Evolutionary conservation across 2,888 invertebrate genomes (phyloP).

Genomic region (Xanthorhoe designata): DNA sequence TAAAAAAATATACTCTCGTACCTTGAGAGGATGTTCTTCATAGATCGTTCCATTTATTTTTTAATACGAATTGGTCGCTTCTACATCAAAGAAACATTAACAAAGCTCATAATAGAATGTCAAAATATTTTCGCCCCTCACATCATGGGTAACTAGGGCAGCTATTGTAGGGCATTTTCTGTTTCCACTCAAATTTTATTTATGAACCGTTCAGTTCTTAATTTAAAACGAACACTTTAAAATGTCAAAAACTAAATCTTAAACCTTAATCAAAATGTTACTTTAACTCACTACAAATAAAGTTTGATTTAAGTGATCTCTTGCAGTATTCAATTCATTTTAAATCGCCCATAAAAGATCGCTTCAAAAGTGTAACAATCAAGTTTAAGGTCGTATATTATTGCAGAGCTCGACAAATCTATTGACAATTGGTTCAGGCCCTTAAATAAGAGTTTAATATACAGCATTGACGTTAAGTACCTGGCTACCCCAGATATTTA

Average conservation of each 20-base stretch:
- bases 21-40: no score
- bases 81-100: conserved; percentile 43
- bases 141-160: conserved; percentile 76
- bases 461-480: conserved; percentile 46
- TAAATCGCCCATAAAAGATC: conserved; percentile 63
- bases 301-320: conserved; percentile 5
- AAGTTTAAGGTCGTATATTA: conserved; percentile 61
- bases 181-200: conserved; percentile 71
- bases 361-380: conserved; percentile 74
- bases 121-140: conserved; percentile 78
- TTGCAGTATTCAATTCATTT: conserved; percentile 25
- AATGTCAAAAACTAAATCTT: conserved; percentile 34
- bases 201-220: conserved; percentile 73
- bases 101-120: conserved; percentile 64
- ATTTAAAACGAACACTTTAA: conserved; percentile 58
- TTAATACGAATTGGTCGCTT: no score
- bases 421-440: conserved; percentile 66
- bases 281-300: conserved; percentile 1
- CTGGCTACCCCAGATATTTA: conserved; percentile 27
- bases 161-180: conserved; percentile 67
- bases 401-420: conserved; percentile 71
- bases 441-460: conserved; percentile 73
- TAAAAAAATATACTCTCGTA: no score
- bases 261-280: background rate
- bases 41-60: no score